Evolutionary conservation across 2,888 invertebrate species (phyloP), one percentile per base, ranked within the genome.

Genomic region (Drosophila phalerata): DNA sequence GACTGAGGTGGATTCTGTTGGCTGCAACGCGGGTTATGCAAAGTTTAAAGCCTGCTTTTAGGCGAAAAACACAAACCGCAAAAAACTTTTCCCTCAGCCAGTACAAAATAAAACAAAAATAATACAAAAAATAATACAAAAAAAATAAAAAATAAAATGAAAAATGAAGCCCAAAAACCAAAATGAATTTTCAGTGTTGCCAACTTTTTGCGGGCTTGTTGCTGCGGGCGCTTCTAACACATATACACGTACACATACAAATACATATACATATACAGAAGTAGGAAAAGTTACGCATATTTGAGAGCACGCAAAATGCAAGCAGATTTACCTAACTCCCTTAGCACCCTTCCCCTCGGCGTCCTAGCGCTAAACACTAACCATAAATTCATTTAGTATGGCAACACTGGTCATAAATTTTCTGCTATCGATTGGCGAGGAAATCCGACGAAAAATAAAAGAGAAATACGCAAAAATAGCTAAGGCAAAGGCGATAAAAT

Each of bases 101-200:
- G 58, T 32, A 43, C 40, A 52, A 45, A 53, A 57, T 53, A 61
- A 61, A 61, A 53, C 43, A 17, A 53, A 61, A 56, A n/a, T 19
- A 9, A n/a, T n/a, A n/a, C n/a, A n/a, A n/a, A n/a, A n/a, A n/a
- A n/a, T n/a, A n/a, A n/a, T n/a, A n/a, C n/a, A n/a, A n/a, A 64
- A 45, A 55, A 57, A 80, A 77, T 63, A 64, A 55, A 49, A 10
- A 43, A 48, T 5, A 40, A 22, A 51, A 34, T 45, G 11, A 63
- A 60, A 53, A 71, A 28, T 45, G 55, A 43, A 72, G 52, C 57
- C 69, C 47, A 80, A 73, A 88, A 69, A 68, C 74, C 67, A 73
- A 88, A 88, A 88, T 86, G 84, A 86, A 86, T 84, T 84, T 88
- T 80, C 84, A 86, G 87, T 84, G 88, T 69, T 83, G 86, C 77